Evolutionary conservation across 2,113 vertebrate genomes (phyloP), one percentile per base, ranked within the genome.

Genomic region (Notarius lentiginosus): DNA sequence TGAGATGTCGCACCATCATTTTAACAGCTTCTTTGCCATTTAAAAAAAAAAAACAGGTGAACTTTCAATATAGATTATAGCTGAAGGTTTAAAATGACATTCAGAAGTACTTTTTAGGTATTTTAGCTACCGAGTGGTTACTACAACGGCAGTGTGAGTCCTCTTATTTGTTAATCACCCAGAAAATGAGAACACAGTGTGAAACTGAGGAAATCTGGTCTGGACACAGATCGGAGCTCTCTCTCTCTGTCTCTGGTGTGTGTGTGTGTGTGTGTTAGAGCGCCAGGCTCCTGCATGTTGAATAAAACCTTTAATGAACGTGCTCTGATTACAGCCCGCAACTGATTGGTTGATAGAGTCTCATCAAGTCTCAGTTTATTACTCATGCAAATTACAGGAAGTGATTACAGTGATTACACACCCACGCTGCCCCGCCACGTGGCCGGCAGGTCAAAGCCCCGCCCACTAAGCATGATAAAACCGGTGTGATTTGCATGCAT

Each of bases 321-420:
- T 80, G 79, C 56, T 80, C 10, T 80, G 79, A 80, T 80, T 80
- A 41, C 79, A 80, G 56, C 8, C 27, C 51, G 7, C 27, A 60
- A 22, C 79, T 80, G 30, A 60, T 41, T 60, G 55, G 17, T 80
- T 80, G 79, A 80, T 80, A 80, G 77, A 58, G 56, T 41, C 55
- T 34, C 30, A 18, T 80, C 79, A 34, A 41, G 79, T 80, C 79
- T 87, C 68, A 85, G 88, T 49, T 73, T 76, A 55, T 79, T 83
- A 80, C 56, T 65, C 47, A 86, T 84, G 86, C 34, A 79, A 88
- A 84, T 9, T 82, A 73, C 47, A 56, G 87, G 79, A 87, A 80
- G 84, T 24, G 68, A 73, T 77, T 81, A 88, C 79, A 79, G 79
- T 22, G 66, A 73, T 79, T 82, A 88, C 84, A 88, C 79, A 20